Base-by-base conservation (phyloP, 2,797 vertebrate species). In the Heterohyrax brucei region DNA sequence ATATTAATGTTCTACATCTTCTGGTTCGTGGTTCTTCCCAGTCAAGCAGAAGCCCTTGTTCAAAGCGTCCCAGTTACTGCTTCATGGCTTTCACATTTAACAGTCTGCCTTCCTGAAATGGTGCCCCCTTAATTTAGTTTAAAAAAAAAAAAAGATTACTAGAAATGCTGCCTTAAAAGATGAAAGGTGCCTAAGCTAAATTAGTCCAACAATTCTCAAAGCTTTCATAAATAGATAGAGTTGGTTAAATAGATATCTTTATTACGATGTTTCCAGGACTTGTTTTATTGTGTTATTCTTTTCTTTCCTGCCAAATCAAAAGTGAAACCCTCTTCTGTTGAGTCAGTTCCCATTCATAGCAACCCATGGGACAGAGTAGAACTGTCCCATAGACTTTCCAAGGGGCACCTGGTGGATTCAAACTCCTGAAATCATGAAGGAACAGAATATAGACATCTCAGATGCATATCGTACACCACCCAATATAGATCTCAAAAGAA, bases 61-160 rank as follows among this genome's bases (percentile, higher is more conserved):
- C 59, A 84, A 10, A 85, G 39, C 53, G 78, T 93, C 83, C 10
- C 10, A 78, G 26, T 64, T 93, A 73, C 28, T 82, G 56, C 76
- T 85, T 87, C 44, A 75, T 30, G 89, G 70, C 62, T 92, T 93
- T 64, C 28, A 6, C 59, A 59, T 73, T 59, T 70, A 22, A 53
- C 24, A 46, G 0, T 89, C 59, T 95, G 48, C 64, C 81, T 89
- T 68, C 48, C 18, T 79, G 24, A 92, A 86, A 70, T 68, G 82
- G 21, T 95, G 66, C 56, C 13, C 62, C 33, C 33, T 89, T 80
- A 3, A 62, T 81, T 62, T n/a, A 33, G 79, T 79, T 87, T 9
- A 89, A 91, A 93, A 68, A 75, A 21, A 89, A 91, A 93, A 68
- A 75, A 48, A 89, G 21, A 92, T 75, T 95, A 22, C 91, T 83